Base-by-base conservation (phyloP, 2,113 vertebrate genomes). In the Urocynchramus pylzowi region DNA sequence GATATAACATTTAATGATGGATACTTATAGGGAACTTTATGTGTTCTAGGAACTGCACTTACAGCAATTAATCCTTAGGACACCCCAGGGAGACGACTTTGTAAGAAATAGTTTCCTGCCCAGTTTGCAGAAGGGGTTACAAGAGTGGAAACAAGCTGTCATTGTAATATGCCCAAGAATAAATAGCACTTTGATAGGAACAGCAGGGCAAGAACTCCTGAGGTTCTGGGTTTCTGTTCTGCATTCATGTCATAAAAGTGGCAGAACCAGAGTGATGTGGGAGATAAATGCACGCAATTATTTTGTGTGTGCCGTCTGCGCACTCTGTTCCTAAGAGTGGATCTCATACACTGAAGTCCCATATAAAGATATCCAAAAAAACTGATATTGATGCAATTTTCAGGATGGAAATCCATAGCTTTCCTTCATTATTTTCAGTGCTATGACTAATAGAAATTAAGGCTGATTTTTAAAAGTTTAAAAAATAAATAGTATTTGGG, bases 51-150 rank as follows among this genome's bases (percentile, higher is more conserved):
- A 96, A 80, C 54, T 31, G n/a, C 52, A 67, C 44, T 82, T 93
- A 73, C 1, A 86, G 75, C 73, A 96, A 86, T 96, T 96, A 96
- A 95, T 93, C 42, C 57, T 83, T 83, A 90, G 52, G 75, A 91
- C 59, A 76, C 71, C 35, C 54, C 37, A 67, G 87, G 57, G 93
- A 95, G 64, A 82, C 0, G 0, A 68, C n/a, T 92, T 82, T 22
- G 50, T 85, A 80, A 83, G 84, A 87, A 91, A 76, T 10, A 85
- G 26, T 56, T 41, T 80, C 33, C 50, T 67, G 30, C 23, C 74
- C 28, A 14, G 63, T 92, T 74, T 86, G 42, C 39, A 88, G 83
- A 70, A 76, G 30, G 64, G 42, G 68, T 47, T 84, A 24, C 31
- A 84, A 59, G 27, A 10, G 0, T 28, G 33, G 68, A 63, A 92